Percentiles rank a stretch among this genome's conserved stretches.
Conservation (phyloP, 2,113 vertebrate species). For the Urocynchramus pylzowi region DNA sequence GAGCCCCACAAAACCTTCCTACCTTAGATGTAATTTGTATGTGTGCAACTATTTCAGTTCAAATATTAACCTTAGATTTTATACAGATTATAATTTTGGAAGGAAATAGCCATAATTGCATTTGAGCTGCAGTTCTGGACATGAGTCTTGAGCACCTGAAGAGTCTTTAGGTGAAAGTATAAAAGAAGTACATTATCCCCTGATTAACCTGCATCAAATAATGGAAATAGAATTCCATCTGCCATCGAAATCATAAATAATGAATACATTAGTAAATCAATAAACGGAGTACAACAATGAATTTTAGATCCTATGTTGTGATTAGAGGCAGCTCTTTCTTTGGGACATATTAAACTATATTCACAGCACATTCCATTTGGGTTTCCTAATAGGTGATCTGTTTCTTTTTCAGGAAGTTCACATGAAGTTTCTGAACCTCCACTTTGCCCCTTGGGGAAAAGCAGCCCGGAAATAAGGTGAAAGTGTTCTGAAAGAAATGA, state of each 20-base stretch:
- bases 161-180: not conserved
- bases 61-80: not conserved
- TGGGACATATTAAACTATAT: constrained; percentile 16
- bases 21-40: not conserved
- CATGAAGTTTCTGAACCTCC: constrained; percentile 49
- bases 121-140: not conserved
- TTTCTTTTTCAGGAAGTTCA: constrained; percentile 66
- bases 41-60: not conserved
- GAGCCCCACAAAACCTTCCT: not conserved
- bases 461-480: constrained; percentile 49
- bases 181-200: not conserved
- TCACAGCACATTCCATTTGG: constrained; percentile 30
- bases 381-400: constrained; percentile 56
- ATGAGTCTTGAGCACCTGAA: not conserved
- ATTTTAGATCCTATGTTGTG: constrained; percentile 23
- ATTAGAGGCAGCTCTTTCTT: constrained; percentile 50
- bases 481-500: constrained; percentile 43
- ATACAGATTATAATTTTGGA: not conserved
- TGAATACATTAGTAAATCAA: constrained; percentile 54
- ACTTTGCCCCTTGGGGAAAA: not conserved
- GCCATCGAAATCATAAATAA: constrained; percentile 44
- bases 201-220: constrained; percentile 34
- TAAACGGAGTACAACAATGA: constrained; percentile 14
- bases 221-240: constrained; percentile 18
- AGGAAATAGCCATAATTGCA: not conserved